A percentile compares a stretch with the other conserved stretches of the same genome.
Conservation (phyloP, 2,797 vertebrate genomes). For the Leptodactylus fallax region DNA sequence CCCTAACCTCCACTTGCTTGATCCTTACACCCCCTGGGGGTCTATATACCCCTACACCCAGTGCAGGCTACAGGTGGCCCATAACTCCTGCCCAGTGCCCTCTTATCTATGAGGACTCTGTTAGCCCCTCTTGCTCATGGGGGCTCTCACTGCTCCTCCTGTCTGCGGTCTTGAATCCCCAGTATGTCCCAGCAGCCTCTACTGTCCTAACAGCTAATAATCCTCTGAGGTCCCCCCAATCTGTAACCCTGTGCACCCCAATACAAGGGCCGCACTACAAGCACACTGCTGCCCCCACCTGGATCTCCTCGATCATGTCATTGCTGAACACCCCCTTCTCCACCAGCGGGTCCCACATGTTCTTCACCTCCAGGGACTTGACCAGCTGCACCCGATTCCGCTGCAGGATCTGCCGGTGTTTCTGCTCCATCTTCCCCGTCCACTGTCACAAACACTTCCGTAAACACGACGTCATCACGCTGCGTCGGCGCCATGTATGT, state of each 20-base stretch:
- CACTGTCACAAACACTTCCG: neutral
- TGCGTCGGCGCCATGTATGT: neutral
- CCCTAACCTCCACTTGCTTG: too few relatives aligned
- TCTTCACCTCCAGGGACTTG: constrained; percentile 73
- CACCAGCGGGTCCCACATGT: constrained; percentile 82
- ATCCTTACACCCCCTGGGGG: too few relatives aligned
- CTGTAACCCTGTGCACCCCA: neutral
- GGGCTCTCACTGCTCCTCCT: too few relatives aligned
- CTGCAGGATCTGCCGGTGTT: constrained; percentile 77
- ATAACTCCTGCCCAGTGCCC: too few relatives aligned
- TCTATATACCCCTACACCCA: too few relatives aligned
- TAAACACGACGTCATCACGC: neutral
- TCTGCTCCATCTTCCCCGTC: constrained; percentile 81
- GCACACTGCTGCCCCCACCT: constrained; percentile 73
- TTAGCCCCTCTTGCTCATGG: too few relatives aligned
- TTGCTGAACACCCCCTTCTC: constrained; percentile 82
- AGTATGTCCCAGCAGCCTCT: too few relatives aligned
- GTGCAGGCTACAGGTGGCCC: too few relatives aligned
- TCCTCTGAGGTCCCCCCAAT: neutral
- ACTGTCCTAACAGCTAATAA: too few relatives aligned
- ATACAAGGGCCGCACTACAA: too few relatives aligned
- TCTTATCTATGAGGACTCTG: too few relatives aligned
- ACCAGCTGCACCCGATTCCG: constrained; percentile 79
- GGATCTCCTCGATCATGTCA: constrained; percentile 90
- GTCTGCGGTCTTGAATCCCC: too few relatives aligned